These are phyloP conservation scores for Leuciscus idus DNA, from an alignment of 2,113 vertebrate genomes.

Conservation along the genomic window DNA sequence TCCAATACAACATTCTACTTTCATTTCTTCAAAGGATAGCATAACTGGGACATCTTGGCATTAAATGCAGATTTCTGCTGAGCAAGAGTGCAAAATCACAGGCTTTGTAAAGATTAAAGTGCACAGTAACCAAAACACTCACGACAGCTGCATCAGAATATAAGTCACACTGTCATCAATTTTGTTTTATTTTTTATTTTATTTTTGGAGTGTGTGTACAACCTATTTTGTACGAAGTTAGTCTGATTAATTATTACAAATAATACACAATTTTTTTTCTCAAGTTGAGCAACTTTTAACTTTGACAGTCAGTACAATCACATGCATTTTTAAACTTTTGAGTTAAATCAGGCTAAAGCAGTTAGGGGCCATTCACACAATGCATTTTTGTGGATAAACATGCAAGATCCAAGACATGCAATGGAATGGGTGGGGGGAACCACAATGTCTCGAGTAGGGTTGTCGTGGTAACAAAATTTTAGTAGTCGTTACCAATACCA, in stretches of 20 bases:
- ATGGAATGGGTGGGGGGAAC: too few species aligned
- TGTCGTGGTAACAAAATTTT: too few species aligned
- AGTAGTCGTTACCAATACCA: too few species aligned
- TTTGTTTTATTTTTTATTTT: not conserved
- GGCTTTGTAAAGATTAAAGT: conserved; percentile 4
- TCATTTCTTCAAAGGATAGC: conserved; percentile 46
- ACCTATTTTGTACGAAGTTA: not conserved
- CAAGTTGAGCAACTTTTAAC: not conserved
- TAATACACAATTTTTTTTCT: too few species aligned
- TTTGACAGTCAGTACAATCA: not conserved
- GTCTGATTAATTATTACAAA: not conserved
- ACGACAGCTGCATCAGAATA: not conserved
- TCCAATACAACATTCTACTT: not conserved
- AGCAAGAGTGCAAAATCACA: conserved; percentile 31
- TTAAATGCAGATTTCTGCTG: conserved; percentile 34
- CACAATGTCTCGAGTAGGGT: too few species aligned
- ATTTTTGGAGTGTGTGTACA: not conserved
- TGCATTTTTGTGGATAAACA: too few species aligned
- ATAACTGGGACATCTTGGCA: conserved; percentile 42
- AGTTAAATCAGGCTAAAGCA: not conserved
- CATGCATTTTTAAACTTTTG: not conserved
- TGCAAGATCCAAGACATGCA: too few species aligned
- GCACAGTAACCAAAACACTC: conserved; percentile 14
- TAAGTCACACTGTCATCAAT: not conserved
- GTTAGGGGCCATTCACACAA: too few species aligned